Conservation (phyloP, 2,797 vertebrate genomes). For the Falco peregrinus region DNA sequence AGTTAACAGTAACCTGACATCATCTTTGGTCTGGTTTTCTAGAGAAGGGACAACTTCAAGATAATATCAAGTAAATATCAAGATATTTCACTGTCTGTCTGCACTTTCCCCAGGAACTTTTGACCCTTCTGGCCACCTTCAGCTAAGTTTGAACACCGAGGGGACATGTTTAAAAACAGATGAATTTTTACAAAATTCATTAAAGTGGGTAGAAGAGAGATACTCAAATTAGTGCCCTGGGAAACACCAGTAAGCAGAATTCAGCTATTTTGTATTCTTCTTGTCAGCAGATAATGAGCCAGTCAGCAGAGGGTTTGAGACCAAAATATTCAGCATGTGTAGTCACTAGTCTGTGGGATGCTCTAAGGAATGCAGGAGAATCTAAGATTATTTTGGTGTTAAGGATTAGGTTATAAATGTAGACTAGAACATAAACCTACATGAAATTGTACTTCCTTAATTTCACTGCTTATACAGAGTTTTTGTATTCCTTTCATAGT, state of each 20-base stretch:
- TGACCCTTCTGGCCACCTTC: background rate
- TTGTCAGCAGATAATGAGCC: background rate
- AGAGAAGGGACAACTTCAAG: background rate
- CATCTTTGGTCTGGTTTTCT: background rate
- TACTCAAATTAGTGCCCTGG: background rate
- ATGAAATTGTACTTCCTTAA: background rate
- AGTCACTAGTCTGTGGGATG: background rate
- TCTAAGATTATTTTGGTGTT: background rate
- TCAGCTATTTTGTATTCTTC: background rate
- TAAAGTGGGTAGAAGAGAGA: background rate
- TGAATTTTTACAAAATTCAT: background rate
- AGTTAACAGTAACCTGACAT: background rate
- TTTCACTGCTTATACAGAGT: background rate
- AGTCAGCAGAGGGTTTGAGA: background rate
- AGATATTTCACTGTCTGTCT: background rate
- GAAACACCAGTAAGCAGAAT: background rate
- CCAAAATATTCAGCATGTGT: background rate
- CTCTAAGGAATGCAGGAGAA: background rate
- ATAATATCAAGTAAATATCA: background rate
- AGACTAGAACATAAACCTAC: background rate
- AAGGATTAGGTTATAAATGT: background rate
- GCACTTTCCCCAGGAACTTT: background rate
- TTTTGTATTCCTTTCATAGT: background rate
- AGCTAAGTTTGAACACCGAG: background rate
- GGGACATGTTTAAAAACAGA: background rate